These are phyloP conservation scores for Trachelipus rathkii DNA, from an alignment of 1,140 invertebrate genomes.

Conservation along the genomic window DNA sequence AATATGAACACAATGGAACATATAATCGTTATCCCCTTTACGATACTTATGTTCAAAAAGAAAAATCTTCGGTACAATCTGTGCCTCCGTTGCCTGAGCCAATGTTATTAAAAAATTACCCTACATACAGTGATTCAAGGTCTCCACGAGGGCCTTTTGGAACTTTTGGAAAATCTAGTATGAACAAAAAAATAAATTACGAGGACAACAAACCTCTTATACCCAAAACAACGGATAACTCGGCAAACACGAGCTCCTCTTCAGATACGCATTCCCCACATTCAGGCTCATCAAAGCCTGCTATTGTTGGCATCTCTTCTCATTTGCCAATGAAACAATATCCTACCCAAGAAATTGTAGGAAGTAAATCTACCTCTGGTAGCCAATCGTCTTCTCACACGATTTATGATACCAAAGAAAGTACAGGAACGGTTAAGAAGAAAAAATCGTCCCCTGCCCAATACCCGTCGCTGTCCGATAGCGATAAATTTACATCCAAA, in stretches of 20 bases:
- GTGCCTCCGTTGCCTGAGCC: slow-evolving; percentile 7
- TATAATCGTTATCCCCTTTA: slow-evolving; percentile 26
- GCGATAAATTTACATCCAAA: neutral
- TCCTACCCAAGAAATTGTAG: slow-evolving; percentile 7
- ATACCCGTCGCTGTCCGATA: neutral
- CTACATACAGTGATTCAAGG: slow-evolving; percentile 31
- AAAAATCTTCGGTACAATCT: slow-evolving; percentile 23
- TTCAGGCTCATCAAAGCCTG: neutral
- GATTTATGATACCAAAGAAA: slow-evolving; percentile 42
- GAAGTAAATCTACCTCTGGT: slow-evolving; percentile 14
- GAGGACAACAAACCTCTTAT: slow-evolving; percentile 21
- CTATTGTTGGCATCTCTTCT: slow-evolving; percentile 14
- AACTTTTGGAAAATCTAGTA: slow-evolving; percentile 37
- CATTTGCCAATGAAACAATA: slow-evolving; percentile 25
- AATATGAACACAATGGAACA: slow-evolving; percentile 26
- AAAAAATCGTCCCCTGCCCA: slow-evolving; percentile 25
- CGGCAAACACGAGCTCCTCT: slow-evolving; percentile 32
- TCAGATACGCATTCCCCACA: slow-evolving; percentile 4
- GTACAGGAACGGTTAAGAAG: slow-evolving; percentile 41
- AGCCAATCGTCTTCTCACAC: slow-evolving; percentile 33
- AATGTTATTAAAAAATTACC: slow-evolving; percentile 26
- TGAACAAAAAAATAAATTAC: slow-evolving; percentile 17
- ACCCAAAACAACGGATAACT: slow-evolving; percentile 28
- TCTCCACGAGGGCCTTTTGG: slow-evolving; percentile 31
- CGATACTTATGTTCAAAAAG: slow-evolving; percentile 28